These are phyloP conservation scores for Poeciliopsis paucimaculata DNA, from an alignment of 2,797 vertebrate genomes.

Conservation along the genomic window DNA sequence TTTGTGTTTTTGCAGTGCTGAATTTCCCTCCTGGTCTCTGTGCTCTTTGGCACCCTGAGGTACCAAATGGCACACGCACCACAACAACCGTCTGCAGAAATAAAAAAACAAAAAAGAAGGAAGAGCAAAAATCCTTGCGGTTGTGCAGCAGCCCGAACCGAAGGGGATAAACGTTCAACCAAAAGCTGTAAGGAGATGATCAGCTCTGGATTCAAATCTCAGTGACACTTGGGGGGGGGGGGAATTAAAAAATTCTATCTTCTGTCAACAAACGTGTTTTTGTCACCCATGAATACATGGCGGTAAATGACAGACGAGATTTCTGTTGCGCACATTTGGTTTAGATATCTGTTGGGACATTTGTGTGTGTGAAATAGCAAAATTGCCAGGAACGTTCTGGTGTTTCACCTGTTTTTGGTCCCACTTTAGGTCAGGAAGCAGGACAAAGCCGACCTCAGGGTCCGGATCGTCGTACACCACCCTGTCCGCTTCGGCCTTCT, in stretches of 20 bases:
- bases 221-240: neutral
- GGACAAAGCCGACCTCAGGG: slow-evolving; percentile 85
- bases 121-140: too few species aligned
- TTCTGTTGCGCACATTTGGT: neutral
- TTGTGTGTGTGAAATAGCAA: neutral
- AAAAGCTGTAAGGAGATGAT: neutral
- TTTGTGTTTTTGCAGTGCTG: too few species aligned
- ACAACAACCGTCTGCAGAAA: too few species aligned
- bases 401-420: slow-evolving; percentile 91
- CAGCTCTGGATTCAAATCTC: neutral
- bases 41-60: too few species aligned
- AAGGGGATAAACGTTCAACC: too few species aligned
- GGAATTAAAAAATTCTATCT: too few species aligned
- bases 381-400: neutral
- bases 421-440: slow-evolving; percentile 97
- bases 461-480: slow-evolving; percentile 92
- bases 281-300: neutral
- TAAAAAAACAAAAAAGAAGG: too few species aligned
- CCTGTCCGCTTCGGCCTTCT: slow-evolving; percentile 91
- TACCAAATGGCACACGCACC: too few species aligned
- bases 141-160: too few species aligned
- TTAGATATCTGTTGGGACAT: neutral
- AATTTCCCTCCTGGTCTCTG: too few species aligned
- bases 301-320: neutral
- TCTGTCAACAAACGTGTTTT: neutral